Percentiles rank a stretch among this genome's conserved stretches.
Evolutionary conservation across 1,140 invertebrate species (phyloP).

Genomic region (Euwallacea similis): DNA sequence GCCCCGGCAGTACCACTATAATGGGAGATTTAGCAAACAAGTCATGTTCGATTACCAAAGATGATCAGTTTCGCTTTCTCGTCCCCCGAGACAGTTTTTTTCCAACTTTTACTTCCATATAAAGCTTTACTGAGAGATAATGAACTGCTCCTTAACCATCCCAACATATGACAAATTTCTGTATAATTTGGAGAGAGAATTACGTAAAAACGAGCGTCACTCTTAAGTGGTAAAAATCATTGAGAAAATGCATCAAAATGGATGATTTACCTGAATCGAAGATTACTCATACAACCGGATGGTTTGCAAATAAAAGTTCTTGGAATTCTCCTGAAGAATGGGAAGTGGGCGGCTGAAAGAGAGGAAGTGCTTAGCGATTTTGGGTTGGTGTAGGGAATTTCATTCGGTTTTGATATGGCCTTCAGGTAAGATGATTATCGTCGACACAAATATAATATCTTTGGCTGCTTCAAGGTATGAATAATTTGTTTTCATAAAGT

Average conservation of each 20-base stretch:
- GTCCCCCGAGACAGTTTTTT: constrained; percentile 2
- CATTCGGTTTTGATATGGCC: too few relatives aligned
- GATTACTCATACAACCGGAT: constrained; percentile 14
- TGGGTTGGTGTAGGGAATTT: neutral
- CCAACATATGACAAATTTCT: neutral
- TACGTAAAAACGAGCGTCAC: neutral
- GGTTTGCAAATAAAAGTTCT: constrained; percentile 12
- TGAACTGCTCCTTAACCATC: neutral
- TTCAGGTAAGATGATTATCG: too few relatives aligned
- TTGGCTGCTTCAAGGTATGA: too few relatives aligned
- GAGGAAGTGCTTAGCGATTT: neutral
- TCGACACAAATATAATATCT: too few relatives aligned
- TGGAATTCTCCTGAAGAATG: constrained; percentile 13
- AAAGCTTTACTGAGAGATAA: neutral
- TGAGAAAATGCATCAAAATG: constrained; percentile 1
- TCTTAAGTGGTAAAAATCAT: neutral
- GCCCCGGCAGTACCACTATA: neutral
- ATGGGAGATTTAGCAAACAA: constrained; percentile 1
- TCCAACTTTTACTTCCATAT: constrained; percentile 12
- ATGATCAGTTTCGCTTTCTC: constrained; percentile 16
- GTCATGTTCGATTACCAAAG: constrained; percentile 3
- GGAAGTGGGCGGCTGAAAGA: neutral
- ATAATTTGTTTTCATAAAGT: too few relatives aligned
- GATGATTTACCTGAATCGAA: constrained; percentile 19
- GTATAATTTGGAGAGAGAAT: neutral